Base-by-base conservation (phyloP, 2,888 invertebrate species). In the Lithodes maja region DNA sequence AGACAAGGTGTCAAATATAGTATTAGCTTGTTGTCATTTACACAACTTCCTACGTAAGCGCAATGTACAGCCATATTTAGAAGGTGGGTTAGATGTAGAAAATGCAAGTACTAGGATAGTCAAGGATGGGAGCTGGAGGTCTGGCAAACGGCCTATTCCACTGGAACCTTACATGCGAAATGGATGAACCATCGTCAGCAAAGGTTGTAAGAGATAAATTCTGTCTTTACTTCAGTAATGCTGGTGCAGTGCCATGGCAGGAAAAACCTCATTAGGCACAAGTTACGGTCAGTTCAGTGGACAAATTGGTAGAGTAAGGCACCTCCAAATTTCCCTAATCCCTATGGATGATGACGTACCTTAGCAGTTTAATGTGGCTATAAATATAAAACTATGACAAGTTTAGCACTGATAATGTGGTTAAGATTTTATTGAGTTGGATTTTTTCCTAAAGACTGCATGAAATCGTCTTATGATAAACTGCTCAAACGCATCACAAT, bases 1-100 rank as follows among this genome's bases (percentile, higher is more conserved):
- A 69, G n/a, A 49, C 12, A 83, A 83, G 71, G 83, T 50, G 17
- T 83, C 83, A 83, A 83, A 50, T 50, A 71, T 71, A 52, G 71
- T 69, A 7, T 53, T 69, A 52, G 83, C 83, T 55, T 83, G 83
- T 52, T 71, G 69, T 71, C 50, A 83, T 71, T 50, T 83, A n/a
- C 71, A 83, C 50, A 83, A 83, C 71, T 71, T 50, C 50, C 17
- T 71, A 1, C 15, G 55, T 9, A 80, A 80, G 54, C 80, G 80
- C 53, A 5, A 80, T 50, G 55, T 80, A 55, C 53, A 80, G 50
- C 54, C 71, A 3, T 83, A 83, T 83, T 54, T 71, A 83, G 71
- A 83, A 53, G 54, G 1, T 49, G 53, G 52, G 2, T 83, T 83
- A 52, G 83, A 54, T 50, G 33, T 61, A 2, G 77, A 77, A 49